Conservation (phyloP, 64 coral and sea anemone genomes). For the Platygyra sinensis region DNA sequence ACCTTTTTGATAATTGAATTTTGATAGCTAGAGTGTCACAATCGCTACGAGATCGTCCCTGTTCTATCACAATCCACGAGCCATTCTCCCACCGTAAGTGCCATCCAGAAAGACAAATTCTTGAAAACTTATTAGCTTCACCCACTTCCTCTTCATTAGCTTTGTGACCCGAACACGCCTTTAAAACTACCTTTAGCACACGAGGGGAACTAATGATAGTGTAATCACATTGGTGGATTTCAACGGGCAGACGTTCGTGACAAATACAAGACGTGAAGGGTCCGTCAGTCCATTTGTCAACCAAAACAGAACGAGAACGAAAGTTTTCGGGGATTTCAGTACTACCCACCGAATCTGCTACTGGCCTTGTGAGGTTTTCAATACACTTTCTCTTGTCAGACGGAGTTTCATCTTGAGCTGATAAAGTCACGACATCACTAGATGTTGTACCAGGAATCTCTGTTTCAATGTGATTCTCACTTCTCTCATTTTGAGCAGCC, state of each 20-base stretch:
- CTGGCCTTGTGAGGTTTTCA: too few species aligned
- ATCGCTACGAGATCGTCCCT: neutral
- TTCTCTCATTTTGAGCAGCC: neutral
- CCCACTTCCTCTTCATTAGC: constrained; percentile 39
- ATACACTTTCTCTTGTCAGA: too few species aligned
- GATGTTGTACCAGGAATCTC: too few species aligned
- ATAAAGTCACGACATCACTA: too few species aligned
- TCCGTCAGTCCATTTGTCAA: neutral
- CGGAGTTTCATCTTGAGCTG: too few species aligned
- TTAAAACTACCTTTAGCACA: neutral
- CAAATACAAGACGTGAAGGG: neutral
- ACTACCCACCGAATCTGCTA: neutral
- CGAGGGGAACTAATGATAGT: constrained; percentile 26
- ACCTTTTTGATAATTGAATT: neutral
- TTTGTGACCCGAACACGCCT: constrained; percentile 1
- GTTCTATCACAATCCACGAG: constrained; percentile 1
- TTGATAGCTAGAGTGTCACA: neutral
- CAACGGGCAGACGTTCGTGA: neutral
- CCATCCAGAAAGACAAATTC: constrained; percentile 38
- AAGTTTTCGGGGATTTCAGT: neutral
- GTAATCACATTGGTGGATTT: constrained; percentile 1
- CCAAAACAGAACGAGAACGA: neutral
- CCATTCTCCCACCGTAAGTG: constrained; percentile 5
- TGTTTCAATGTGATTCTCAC: too few species aligned
- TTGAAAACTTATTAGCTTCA: neutral